Conservation (phyloP, 2,113 vertebrate species). For the Catharus minimus region DNA sequence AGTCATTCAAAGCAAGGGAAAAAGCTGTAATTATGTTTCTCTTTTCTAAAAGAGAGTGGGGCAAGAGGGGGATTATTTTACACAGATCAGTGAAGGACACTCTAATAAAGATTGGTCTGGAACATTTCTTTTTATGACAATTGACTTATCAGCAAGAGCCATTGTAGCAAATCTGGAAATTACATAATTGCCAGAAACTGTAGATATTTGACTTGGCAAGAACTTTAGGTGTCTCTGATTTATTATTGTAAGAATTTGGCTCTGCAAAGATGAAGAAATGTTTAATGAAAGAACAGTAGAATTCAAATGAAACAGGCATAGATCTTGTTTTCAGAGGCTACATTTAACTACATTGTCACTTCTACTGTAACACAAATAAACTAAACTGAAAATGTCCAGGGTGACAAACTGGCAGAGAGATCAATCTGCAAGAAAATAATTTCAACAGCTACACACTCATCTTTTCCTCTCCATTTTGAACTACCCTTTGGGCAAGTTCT, state of each 20-base stretch:
- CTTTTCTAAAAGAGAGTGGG: slow-evolving; percentile 31
- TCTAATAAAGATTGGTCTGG: slow-evolving; percentile 82
- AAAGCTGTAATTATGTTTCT: slow-evolving; percentile 70
- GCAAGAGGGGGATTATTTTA: slow-evolving; percentile 69
- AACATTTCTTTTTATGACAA: slow-evolving; percentile 80
- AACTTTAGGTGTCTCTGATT: slow-evolving; percentile 77
- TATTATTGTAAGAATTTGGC: slow-evolving; percentile 84
- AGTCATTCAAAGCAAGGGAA: slow-evolving; percentile 70
- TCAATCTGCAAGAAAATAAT: slow-evolving; percentile 51
- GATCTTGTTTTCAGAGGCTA: slow-evolving; percentile 71
- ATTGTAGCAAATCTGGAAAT: slow-evolving; percentile 82
- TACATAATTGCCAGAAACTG: slow-evolving; percentile 86
- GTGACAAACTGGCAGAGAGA: slow-evolving; percentile 27
- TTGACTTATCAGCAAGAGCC: slow-evolving; percentile 83
- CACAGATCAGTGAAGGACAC: slow-evolving; percentile 79
- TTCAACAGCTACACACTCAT: slow-evolving; percentile 43
- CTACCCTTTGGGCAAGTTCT: background rate
- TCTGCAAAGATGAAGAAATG: slow-evolving; percentile 80
- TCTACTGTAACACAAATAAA: slow-evolving; percentile 80
- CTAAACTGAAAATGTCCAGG: slow-evolving; percentile 56
- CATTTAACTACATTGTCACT: slow-evolving; percentile 74
- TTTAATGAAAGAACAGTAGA: slow-evolving; percentile 83
- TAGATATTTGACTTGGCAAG: slow-evolving; percentile 87
- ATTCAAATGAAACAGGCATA: slow-evolving; percentile 75
- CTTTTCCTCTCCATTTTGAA: slow-evolving; percentile 29